phyloP scores from a whole-genome alignment of 2,113 vertebrate genomes.

The Geococcyx californianus region DNA sequence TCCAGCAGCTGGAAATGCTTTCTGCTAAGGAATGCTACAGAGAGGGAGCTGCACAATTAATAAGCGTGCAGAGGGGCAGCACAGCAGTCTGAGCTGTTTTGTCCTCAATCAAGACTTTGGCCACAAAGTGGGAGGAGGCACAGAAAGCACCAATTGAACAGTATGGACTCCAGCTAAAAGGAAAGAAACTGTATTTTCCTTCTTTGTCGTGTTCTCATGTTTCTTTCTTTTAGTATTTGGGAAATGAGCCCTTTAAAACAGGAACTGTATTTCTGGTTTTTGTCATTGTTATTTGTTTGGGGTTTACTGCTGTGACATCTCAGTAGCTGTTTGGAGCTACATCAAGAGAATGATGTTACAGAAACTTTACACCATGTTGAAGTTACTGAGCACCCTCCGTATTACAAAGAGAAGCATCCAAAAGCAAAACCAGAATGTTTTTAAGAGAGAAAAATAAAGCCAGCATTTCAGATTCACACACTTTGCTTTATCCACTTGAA shows the following conservation, averaged over 20 bases:
- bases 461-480: neutral
- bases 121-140: fast-evolving
- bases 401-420: neutral
- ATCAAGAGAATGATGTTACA: neutral
- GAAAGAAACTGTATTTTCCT: neutral
- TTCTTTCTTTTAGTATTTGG: neutral
- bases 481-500: neutral
- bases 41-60: neutral
- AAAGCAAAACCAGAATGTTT: neutral
- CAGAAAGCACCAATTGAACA: neutral
- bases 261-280: neutral
- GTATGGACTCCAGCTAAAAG: neutral
- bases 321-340: neutral
- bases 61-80: neutral
- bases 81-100: neutral
- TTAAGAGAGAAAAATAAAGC: neutral
- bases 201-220: neutral
- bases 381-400: neutral
- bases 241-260: neutral
- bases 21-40: neutral
- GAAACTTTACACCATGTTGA: neutral
- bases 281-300: neutral
- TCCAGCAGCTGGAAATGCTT: neutral
- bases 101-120: no score
- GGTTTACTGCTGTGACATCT: neutral